Base-by-base conservation (phyloP, 2,888 invertebrate species). In the Agonum fuliginosum region DNA sequence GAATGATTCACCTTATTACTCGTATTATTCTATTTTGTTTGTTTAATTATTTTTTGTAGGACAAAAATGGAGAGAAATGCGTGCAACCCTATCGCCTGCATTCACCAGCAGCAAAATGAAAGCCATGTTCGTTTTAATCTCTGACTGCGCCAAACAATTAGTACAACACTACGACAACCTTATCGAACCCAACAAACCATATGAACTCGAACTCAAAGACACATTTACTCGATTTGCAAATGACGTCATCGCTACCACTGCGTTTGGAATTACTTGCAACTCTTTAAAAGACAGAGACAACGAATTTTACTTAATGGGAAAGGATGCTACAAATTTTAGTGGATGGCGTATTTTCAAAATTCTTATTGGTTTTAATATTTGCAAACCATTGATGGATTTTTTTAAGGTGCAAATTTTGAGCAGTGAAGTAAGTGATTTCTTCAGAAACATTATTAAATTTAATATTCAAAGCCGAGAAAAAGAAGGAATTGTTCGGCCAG, bases 201-300 rank as follows among this genome's bases (percentile, higher is more conserved):
- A 80, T 0, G 77, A 81, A 0, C 80, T 89, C 0, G 87, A 90
- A 27, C 83, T 88, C 0, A 88, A 88, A 19, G 89, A 90, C 71
- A 73, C 88, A 1, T 87, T 88, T 67, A 87, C 88, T 0, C 87
- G 90, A 0, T 91, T 89, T 80, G 88, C 90, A 0, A 91, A 88
- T 81, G 91, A 91, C 82, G 90, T 91, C 14, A 91, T 91, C 14
- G 91, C 91, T 0, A 89, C 89, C 0, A 86, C 88, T 1, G 90
- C 89, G 0, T 91, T 91, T 79, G 91, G 91, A 0, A 85, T 90
- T 0, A 84, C 87, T 78, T 87, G 90, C 0, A 88, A 91, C 82
- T 91, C 91, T 0, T 78, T 91, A 27, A 85, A 86, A 51, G 86
- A 91, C 22, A 86, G 84, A 17, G 83, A 89, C 0, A 91, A 91